These are phyloP conservation scores for Cerastis rubricosa DNA, from an alignment of 2,888 invertebrate species.

Conservation along the genomic window DNA sequence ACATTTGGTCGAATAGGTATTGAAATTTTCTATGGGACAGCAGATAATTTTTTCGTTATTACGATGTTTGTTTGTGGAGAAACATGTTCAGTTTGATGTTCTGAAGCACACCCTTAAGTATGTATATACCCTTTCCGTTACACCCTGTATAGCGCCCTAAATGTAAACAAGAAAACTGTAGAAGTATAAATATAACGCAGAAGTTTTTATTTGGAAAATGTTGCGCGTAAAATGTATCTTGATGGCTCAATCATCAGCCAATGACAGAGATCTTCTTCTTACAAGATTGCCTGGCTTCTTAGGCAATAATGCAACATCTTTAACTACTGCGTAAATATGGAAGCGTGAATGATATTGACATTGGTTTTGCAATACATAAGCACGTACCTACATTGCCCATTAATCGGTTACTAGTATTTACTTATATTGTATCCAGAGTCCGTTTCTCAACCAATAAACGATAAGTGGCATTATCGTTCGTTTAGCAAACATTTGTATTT, in stretches of 20 bases:
- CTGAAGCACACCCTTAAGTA: no score
- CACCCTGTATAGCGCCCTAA: background rate
- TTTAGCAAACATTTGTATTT: slow-evolving; percentile 21
- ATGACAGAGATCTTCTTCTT: background rate
- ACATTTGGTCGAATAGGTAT: no score
- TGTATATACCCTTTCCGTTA: no score
- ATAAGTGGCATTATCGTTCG: slow-evolving; percentile 23
- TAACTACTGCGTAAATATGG: slow-evolving; percentile 16
- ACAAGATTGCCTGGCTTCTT: slow-evolving; percentile 9
- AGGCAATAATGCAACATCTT: slow-evolving; percentile 11
- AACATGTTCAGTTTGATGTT: no score
- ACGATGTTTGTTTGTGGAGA: no score
- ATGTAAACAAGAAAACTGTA: background rate
- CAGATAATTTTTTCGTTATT: no score
- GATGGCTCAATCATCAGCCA: background rate
- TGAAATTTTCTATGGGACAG: no score
- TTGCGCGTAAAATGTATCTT: no score
- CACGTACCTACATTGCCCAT: slow-evolving; percentile 8
- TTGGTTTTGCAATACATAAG: slow-evolving; percentile 27
- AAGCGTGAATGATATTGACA: slow-evolving; percentile 35
- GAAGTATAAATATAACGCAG: background rate
- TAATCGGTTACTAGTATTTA: slow-evolving; percentile 38
- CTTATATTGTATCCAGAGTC: slow-evolving; percentile 11
- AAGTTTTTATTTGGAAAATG: background rate
- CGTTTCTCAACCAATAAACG: slow-evolving; percentile 22